Conservation (phyloP, 2,888 invertebrate genomes). For the Chromoteleia sp. region DNA sequence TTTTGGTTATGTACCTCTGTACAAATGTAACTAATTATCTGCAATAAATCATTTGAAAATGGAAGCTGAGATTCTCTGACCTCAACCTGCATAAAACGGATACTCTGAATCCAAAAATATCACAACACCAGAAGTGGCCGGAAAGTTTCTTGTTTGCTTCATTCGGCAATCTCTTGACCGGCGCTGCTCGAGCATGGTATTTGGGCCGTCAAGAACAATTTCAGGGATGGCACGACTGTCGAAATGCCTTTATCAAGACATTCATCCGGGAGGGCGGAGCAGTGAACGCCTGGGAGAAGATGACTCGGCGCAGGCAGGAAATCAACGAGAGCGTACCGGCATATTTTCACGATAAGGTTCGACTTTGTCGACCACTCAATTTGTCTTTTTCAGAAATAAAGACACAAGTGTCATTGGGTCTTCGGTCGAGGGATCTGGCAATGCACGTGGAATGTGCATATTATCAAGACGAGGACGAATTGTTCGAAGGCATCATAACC, state of each 20-base stretch:
- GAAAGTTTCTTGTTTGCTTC: background rate
- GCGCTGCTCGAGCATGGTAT: constrained; percentile 19
- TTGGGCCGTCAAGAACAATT: constrained; percentile 5
- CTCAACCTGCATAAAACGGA: too few relatives aligned
- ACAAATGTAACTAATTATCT: too few relatives aligned
- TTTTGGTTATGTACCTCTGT: too few relatives aligned
- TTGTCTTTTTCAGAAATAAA: constrained; percentile 25
- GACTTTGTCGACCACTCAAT: constrained; percentile 10
- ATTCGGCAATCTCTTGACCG: background rate
- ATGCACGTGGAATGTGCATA: constrained; percentile 11
- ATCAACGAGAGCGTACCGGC: constrained; percentile 1
- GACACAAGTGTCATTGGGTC: constrained; percentile 20
- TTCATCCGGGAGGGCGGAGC: constrained; percentile 32
- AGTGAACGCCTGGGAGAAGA: constrained; percentile 21
- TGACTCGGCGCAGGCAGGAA: background rate
- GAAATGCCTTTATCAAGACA: constrained; percentile 7
- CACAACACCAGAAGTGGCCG: too few relatives aligned
- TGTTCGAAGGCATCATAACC: too few relatives aligned
- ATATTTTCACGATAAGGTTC: too few relatives aligned
- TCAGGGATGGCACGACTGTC: constrained; percentile 1
- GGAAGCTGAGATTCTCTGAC: too few relatives aligned
- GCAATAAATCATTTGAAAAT: too few relatives aligned
- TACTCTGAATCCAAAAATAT: background rate
- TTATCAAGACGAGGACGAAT: constrained; percentile 13
- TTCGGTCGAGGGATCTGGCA: constrained; percentile 22